Conservation (phyloP, 2,113 vertebrate species). For the Pygoscelis antarcticus region DNA sequence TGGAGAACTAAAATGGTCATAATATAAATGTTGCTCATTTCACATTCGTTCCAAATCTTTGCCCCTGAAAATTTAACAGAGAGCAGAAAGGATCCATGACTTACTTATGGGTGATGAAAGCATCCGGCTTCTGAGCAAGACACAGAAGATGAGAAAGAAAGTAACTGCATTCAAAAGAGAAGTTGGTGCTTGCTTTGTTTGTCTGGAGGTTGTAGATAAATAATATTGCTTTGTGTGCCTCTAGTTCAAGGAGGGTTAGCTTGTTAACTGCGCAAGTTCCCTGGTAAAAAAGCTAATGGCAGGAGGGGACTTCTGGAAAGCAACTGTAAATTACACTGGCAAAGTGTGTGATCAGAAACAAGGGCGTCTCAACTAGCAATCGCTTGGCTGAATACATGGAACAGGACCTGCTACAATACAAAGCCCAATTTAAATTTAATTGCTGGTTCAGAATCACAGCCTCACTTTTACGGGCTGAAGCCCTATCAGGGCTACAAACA, state of each 20-base stretch:
- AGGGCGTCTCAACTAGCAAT: background rate
- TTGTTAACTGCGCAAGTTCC: background rate
- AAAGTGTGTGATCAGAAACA: background rate
- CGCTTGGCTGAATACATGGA: background rate
- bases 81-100: background rate
- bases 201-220: background rate
- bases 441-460: background rate
- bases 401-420: background rate
- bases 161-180: background rate
- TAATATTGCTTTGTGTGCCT: background rate
- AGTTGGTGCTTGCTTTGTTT: background rate
- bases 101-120: background rate
- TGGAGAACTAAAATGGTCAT: background rate
- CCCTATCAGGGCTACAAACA: background rate
- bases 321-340: background rate
- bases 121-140: background rate
- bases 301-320: background rate
- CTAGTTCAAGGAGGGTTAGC: background rate
- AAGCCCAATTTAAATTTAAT: slow-evolving; percentile 1
- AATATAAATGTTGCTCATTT: slow-evolving; percentile 12
- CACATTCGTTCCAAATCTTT: slow-evolving; percentile 16
- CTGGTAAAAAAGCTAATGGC: background rate
- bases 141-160: background rate
- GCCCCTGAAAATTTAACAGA: background rate
- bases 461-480: background rate